Percentiles rank a stretch among this genome's conserved stretches.
These are phyloP conservation scores for Cheiracanthium punctorium DNA, from an alignment of 2,888 invertebrate species.

Conservation along the genomic window DNA sequence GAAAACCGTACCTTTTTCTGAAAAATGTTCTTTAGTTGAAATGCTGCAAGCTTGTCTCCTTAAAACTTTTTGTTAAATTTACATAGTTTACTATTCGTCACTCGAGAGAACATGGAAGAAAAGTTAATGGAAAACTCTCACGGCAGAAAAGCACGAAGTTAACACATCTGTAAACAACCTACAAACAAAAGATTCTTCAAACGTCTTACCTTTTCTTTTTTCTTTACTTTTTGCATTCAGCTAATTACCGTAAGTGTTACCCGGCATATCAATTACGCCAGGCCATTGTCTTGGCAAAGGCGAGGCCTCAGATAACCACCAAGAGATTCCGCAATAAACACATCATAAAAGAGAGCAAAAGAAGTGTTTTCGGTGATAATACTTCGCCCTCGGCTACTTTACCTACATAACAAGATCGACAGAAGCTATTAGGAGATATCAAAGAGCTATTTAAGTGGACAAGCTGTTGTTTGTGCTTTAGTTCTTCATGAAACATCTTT, in stretches of 20 bases:
- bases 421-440: neutral
- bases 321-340: constrained; percentile 36
- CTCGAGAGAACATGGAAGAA: too few species aligned
- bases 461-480: neutral
- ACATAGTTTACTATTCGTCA: too few species aligned
- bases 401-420: neutral
- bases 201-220: neutral
- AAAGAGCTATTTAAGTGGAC: neutral
- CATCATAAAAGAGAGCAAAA: constrained; percentile 14
- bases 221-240: neutral
- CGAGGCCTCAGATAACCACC: constrained; percentile 37
- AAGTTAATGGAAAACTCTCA: too few species aligned
- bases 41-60: too few species aligned
- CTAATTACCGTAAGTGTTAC: constrained; percentile 28
- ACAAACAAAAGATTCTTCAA: neutral
- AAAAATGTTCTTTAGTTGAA: too few species aligned
- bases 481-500: neutral
- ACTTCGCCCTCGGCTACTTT: neutral
- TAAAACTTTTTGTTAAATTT: too few species aligned
- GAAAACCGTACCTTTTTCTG: too few species aligned
- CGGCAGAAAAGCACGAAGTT: neutral
- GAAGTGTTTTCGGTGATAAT: neutral
- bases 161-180: neutral
- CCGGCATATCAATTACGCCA: constrained; percentile 54
- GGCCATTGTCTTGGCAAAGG: constrained; percentile 38